Evolutionary conservation across 2,888 invertebrate species (phyloP).

Genomic region (Aspidiotus rigidus): DNA sequence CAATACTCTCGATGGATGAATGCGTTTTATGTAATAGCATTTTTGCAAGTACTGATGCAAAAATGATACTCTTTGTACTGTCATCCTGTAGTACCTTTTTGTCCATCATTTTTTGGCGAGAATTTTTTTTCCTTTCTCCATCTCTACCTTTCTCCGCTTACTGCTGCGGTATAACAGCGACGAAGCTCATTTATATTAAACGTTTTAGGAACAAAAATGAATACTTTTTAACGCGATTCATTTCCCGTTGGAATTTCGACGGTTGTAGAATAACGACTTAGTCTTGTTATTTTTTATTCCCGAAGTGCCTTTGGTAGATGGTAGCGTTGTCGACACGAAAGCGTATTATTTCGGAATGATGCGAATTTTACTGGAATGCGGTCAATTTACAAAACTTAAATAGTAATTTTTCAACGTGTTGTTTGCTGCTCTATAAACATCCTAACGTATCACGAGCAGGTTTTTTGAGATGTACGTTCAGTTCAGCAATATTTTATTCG

Average conservation of each 20-base stretch:
- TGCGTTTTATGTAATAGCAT: too few relatives aligned
- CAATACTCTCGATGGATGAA: not conserved
- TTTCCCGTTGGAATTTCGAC: slow-evolving; percentile 2
- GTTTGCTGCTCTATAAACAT: not conserved
- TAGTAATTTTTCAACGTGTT: not conserved
- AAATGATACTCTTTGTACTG: too few relatives aligned
- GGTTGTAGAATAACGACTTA: not conserved
- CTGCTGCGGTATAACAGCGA: not conserved
- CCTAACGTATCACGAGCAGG: too few relatives aligned
- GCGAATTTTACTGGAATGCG: slow-evolving; percentile 2
- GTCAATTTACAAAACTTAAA: slow-evolving; percentile 1
- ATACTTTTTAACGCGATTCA: not conserved
- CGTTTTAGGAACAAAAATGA: slow-evolving; percentile 4
- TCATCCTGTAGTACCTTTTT: not conserved
- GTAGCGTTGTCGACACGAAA: not conserved
- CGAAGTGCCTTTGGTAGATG: not conserved
- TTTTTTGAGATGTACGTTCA: too few relatives aligned
- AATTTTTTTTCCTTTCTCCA: not conserved
- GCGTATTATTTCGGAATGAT: slow-evolving; percentile 1
- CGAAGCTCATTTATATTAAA: not conserved
- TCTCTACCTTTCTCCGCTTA: not conserved
- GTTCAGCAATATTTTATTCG: too few relatives aligned
- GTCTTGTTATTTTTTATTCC: slow-evolving; percentile 4
- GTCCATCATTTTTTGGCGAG: slow-evolving; percentile 2
- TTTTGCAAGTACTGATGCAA: not conserved